A percentile compares a stretch with the other conserved stretches of the same genome.
Conservation (phyloP, 2,888 invertebrate species). For the Drosophila subsilvestris region DNA sequence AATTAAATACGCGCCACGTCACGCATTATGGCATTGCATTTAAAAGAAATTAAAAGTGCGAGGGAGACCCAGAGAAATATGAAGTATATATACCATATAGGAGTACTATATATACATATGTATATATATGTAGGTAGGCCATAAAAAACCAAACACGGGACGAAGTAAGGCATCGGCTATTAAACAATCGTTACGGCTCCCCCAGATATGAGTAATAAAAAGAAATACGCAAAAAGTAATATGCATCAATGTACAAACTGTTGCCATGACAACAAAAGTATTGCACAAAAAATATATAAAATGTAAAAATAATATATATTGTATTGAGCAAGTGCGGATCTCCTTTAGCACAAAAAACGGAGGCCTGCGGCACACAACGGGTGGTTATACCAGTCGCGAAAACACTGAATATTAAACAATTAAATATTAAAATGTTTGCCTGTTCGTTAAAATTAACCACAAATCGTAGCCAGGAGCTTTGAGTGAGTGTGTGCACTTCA, state of each 20-base stretch:
- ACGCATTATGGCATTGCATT: slow-evolving; percentile 41
- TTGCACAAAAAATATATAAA: neutral
- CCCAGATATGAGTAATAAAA: slow-evolving; percentile 61
- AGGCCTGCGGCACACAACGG: slow-evolving; percentile 10
- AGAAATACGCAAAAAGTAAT: slow-evolving; percentile 25
- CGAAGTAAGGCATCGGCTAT: slow-evolving; percentile 54
- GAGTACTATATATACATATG: slow-evolving; percentile 11
- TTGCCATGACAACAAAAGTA: slow-evolving; percentile 30
- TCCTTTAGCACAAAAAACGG: neutral
- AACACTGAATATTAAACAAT: slow-evolving; percentile 13
- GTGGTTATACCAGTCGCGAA: slow-evolving; percentile 29
- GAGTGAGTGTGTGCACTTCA: slow-evolving; percentile 2
- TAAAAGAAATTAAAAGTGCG: slow-evolving; percentile 17
- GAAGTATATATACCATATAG: neutral
- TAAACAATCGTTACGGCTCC: slow-evolving; percentile 65
- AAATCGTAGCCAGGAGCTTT: slow-evolving; percentile 17
- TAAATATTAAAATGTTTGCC: slow-evolving; percentile 20
- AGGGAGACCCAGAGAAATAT: neutral
- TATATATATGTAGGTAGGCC: slow-evolving; percentile 43
- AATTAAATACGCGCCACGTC: slow-evolving; percentile 54
- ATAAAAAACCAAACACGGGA: slow-evolving; percentile 46
- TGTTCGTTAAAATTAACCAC: slow-evolving; percentile 16
- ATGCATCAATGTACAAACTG: slow-evolving; percentile 32
- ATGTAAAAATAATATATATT: slow-evolving; percentile 16
- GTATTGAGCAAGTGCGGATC: neutral